Conservation (phyloP, 2,888 invertebrate genomes). For the Tiliacea aurago region DNA sequence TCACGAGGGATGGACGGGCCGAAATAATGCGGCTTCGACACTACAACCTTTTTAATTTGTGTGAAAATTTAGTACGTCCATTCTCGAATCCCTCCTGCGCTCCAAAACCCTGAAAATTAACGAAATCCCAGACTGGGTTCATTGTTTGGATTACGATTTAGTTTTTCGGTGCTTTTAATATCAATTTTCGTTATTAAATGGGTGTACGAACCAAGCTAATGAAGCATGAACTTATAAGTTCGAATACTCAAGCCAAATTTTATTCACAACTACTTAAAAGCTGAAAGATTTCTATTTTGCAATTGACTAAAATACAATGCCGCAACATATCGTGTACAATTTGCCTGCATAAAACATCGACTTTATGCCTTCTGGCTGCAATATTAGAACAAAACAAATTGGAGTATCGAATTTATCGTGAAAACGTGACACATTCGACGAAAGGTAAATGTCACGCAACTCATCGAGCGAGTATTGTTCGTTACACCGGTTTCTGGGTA, state of each 20-base stretch:
- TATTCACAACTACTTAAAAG: not conserved
- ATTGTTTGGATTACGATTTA: constrained; percentile 53
- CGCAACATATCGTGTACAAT: constrained; percentile 55
- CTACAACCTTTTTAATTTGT: constrained; percentile 79
- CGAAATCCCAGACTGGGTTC: constrained; percentile 23
- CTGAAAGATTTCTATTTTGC: constrained; percentile 20
- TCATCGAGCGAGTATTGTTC: constrained; percentile 62
- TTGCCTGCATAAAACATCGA: constrained; percentile 50
- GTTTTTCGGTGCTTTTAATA: constrained; percentile 30
- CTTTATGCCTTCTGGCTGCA: constrained; percentile 53
- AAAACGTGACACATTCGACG: constrained; percentile 66
- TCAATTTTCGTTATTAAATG: constrained; percentile 27
- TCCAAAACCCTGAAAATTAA: constrained; percentile 46
- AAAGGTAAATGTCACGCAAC: constrained; percentile 68
- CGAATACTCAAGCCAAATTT: not conserved
- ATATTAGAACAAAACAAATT: constrained; percentile 64
- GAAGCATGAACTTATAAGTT: not conserved
- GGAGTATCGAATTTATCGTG: constrained; percentile 62
- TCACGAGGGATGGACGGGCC: constrained; percentile 79
- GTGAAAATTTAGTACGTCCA: constrained; percentile 71
- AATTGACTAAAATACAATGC: constrained; percentile 38
- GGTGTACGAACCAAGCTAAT: constrained; percentile 29
- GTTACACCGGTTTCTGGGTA: constrained; percentile 44
- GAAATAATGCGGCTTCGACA: constrained; percentile 81
- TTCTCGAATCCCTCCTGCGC: constrained; percentile 51